These are phyloP conservation scores for Sciurus niger DNA, from an alignment of 2,113 vertebrate species.

Conservation along the genomic window DNA sequence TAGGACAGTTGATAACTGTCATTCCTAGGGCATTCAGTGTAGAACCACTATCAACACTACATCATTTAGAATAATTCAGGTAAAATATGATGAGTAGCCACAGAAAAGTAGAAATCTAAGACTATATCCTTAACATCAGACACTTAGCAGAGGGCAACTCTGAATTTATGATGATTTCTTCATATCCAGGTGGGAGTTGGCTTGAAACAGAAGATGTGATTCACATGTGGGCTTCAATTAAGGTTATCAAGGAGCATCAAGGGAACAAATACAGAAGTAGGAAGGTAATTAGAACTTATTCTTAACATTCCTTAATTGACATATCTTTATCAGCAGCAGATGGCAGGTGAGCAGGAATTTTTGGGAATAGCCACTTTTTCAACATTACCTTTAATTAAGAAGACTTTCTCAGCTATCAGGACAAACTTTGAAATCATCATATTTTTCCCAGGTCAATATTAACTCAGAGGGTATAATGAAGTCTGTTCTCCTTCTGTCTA, in stretches of 20 bases:
- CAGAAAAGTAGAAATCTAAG: neutral
- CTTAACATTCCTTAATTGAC: conserved; percentile 72
- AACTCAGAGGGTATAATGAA: conserved; percentile 78
- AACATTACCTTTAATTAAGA: conserved; percentile 78
- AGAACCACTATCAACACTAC: neutral
- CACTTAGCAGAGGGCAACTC: conserved; percentile 2
- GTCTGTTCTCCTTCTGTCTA: conserved; percentile 76
- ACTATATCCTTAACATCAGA: conserved; percentile 30
- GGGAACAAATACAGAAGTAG: conserved; percentile 47
- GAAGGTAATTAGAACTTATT: conserved; percentile 75
- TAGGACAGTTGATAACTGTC: neutral
- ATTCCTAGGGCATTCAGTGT: conserved; percentile 11
- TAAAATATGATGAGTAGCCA: neutral
- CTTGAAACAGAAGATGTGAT: conserved; percentile 29
- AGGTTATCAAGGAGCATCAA: conserved; percentile 51
- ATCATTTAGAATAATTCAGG: neutral
- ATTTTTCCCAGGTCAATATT: conserved; percentile 80
- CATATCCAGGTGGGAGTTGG: neutral
- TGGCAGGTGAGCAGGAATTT: conserved; percentile 75
- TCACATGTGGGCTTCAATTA: conserved; percentile 68
- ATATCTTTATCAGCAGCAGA: conserved; percentile 76
- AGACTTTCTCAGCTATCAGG: conserved; percentile 71
- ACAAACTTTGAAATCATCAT: conserved; percentile 72
- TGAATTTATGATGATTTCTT: conserved; percentile 35
- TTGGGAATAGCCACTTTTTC: conserved; percentile 63